phyloP scores from a whole-genome alignment of 2,797 vertebrate species.

The Podarcis lilfordi region DNA sequence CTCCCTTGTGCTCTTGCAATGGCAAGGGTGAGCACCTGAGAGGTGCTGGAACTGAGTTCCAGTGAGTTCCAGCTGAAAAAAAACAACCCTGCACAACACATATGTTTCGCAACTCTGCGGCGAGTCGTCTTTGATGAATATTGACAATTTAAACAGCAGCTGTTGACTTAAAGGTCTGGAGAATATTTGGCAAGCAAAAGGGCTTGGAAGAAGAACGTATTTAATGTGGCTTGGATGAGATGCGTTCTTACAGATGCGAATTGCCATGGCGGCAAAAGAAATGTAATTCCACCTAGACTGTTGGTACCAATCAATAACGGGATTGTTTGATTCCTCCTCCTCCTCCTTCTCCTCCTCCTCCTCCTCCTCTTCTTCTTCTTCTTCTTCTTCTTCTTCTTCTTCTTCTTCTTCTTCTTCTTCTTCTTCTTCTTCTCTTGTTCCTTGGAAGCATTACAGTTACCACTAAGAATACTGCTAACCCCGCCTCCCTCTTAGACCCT shows the following conservation, averaged over 20 bases:
- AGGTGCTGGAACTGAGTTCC: too few species aligned
- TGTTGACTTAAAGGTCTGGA: conserved; percentile 50
- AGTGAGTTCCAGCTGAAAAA: too few species aligned
- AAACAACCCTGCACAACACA: too few species aligned
- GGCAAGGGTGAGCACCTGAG: too few species aligned
- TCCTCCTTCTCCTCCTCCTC: background rate
- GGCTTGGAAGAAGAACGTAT: conserved; percentile 42
- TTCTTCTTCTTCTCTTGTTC: background rate
- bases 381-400: background rate
- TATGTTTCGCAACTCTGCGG: too few species aligned
- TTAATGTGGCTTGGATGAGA: conserved; percentile 50
- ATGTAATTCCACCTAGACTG: conserved; percentile 22
- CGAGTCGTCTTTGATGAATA: conserved; percentile 58
- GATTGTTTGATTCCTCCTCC: background rate
- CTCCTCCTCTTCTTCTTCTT: background rate
- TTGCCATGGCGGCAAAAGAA: conserved; percentile 26
- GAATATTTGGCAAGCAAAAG: conserved; percentile 55
- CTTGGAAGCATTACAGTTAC: background rate
- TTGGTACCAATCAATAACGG: background rate
- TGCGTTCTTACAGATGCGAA: conserved; percentile 36
- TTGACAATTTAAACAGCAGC: conserved; percentile 55
- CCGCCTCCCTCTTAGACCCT: background rate
- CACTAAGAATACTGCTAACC: background rate
- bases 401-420: background rate
- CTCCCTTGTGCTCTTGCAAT: too few species aligned